Evolutionary conservation across 2,888 invertebrate genomes (phyloP).

Genomic region (Meloe dianella): DNA sequence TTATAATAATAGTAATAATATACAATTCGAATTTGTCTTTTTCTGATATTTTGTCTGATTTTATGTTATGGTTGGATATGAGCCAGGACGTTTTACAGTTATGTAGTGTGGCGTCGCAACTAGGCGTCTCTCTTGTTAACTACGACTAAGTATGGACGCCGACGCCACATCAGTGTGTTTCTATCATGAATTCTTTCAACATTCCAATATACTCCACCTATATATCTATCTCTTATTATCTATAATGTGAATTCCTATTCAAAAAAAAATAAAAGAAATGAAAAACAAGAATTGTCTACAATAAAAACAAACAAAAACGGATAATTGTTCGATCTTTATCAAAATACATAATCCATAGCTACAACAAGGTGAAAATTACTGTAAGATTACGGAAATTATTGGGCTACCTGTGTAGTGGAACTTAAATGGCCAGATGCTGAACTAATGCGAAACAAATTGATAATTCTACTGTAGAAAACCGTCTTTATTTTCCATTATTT

Average conservation of each 20-base stretch:
- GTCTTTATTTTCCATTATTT: too few species aligned
- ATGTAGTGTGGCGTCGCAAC: conserved; percentile 41
- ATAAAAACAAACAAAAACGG: not conserved
- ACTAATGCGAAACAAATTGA: too few species aligned
- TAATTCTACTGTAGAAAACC: too few species aligned
- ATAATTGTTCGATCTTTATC: too few species aligned
- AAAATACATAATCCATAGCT: too few species aligned
- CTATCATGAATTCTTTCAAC: conserved; percentile 16
- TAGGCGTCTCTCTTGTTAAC: conserved; percentile 41
- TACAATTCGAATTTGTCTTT: conserved; percentile 10
- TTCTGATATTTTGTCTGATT: conserved; percentile 52
- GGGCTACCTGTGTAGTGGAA: too few species aligned
- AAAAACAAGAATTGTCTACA: not conserved
- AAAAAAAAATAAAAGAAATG: not conserved
- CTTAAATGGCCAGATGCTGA: too few species aligned
- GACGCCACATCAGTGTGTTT: conserved; percentile 26
- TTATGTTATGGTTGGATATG: conserved; percentile 50
- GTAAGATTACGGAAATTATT: too few species aligned
- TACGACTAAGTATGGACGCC: conserved; percentile 47
- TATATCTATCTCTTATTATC: not conserved
- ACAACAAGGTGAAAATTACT: not conserved
- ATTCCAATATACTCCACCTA: conserved; percentile 7
- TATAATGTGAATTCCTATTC: not conserved
- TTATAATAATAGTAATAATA: not conserved
- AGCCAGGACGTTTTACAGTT: conserved; percentile 44